Evolutionary conservation across 2,113 vertebrate species (phyloP), one percentile per base, ranked within the genome.

Genomic region (Oryctolagus cuniculus): DNA sequence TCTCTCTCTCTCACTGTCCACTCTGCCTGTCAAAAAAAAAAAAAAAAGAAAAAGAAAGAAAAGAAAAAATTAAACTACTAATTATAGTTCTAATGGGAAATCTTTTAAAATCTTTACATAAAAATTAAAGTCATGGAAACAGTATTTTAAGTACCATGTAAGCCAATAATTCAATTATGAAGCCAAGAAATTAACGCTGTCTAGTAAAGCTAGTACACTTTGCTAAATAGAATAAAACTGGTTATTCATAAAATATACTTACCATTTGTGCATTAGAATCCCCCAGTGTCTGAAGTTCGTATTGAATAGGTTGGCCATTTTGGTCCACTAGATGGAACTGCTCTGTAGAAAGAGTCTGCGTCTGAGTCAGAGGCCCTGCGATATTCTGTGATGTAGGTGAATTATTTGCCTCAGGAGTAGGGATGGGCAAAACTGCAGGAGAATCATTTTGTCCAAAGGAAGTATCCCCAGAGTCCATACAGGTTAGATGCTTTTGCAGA

Each of bases 201-300:
- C 63, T 66, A 85, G 34, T 72, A 92, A 93, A 77, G 77, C 21
- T 83, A 94, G 73, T 27, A 87, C 0, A 87, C 0, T 5, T 75
- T 82, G 31, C 0, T 69, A 82, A 93, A 72, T 24, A 81, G 0
- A 6, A 44, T 51, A 83, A 44, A 34, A 64, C 16, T 83, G 15
- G 2, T 64, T 92, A 24, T 44, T 11, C 94, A 63, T 31, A 89
- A 95, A 82, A 84, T 64, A 66, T 75, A 98, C 98, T 99, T 97
- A 99, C 99, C 99, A 99, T 97, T 15, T 97, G 98, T 0, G 95
- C 73, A 34, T 73, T 64, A 73, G 97, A 96, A 61, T 96, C 97
- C 34, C 96, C 94, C 5, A 98, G 5, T 34, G 98, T 94, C 91
- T 98, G 98, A 84, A 98, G 97, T 82, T 99, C 98, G 83, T 96